Evolutionary conservation across 1,140 invertebrate species (phyloP).

Genomic region (Xylocopa sonorina): DNA sequence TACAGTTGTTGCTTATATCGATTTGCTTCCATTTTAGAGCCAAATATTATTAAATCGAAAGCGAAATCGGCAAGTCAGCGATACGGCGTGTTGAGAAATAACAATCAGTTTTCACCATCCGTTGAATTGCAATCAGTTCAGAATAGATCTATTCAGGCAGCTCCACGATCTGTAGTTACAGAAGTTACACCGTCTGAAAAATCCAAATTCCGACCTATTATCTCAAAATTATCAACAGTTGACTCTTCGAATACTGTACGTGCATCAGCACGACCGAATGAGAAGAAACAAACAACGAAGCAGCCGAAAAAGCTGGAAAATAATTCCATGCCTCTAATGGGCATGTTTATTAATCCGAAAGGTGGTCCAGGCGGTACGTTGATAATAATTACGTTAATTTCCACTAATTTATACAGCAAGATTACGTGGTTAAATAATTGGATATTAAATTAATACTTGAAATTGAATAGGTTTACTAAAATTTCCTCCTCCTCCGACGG

Average conservation of each 20-base stretch:
- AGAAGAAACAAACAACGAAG: constrained; percentile 29
- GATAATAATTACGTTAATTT: neutral
- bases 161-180: neutral
- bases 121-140: neutral
- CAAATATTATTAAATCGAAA: constrained; percentile 41
- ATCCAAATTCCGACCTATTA: constrained; percentile 14
- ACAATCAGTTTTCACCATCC: neutral
- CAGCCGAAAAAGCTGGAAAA: constrained; percentile 63
- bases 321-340: constrained; percentile 60
- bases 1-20: neutral
- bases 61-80: neutral
- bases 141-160: constrained; percentile 1
- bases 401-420: too few species aligned
- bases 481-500: constrained; percentile 82
- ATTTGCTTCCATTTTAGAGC: constrained; percentile 44
- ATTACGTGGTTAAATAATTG: neutral
- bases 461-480: constrained; percentile 64
- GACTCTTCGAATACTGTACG: constrained; percentile 5
- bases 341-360: constrained; percentile 68
- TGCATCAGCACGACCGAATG: constrained; percentile 13
- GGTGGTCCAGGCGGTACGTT: constrained; percentile 64
- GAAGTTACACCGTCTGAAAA: neutral
- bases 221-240: constrained; percentile 5
- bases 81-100: neutral
- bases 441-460: neutral